Percentiles rank a stretch among this genome's conserved stretches.
Conservation (phyloP, 2,888 invertebrate species). For the Acrobasis suavella region DNA sequence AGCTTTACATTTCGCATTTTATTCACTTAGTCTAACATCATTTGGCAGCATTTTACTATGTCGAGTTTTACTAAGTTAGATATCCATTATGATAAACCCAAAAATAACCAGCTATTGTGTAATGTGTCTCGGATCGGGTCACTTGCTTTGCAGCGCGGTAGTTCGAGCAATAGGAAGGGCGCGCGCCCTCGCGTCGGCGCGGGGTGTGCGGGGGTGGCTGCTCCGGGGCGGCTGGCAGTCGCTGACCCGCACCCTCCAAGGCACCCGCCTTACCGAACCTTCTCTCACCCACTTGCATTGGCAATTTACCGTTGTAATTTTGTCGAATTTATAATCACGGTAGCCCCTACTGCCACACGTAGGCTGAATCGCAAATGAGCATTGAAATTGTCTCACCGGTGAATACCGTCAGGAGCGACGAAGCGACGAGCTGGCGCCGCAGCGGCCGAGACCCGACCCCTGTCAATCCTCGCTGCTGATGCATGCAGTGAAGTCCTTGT, state of each 20-base stretch:
- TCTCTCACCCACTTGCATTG: neutral
- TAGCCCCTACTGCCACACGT: neutral
- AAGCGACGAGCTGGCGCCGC: neutral
- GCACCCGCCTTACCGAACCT: neutral
- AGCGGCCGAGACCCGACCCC: neutral
- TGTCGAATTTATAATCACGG: neutral
- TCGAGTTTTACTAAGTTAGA: too few species aligned
- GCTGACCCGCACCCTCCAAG: neutral
- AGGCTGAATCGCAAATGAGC: neutral
- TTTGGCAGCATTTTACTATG: too few species aligned
- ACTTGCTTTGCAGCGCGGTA: neutral
- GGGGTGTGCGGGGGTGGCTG: neutral
- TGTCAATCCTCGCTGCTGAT: neutral
- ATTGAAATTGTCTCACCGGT: neutral
- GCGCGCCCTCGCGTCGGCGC: neutral
- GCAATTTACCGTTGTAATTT: neutral
- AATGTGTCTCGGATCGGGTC: too few species aligned
- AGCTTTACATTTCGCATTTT: too few species aligned
- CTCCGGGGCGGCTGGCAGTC: slow-evolving; percentile 3
- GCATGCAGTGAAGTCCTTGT: neutral
- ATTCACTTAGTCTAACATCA: too few species aligned
- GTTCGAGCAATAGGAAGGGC: neutral
- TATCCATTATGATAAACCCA: too few species aligned
- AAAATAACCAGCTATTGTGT: too few species aligned
- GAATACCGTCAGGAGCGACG: neutral